These are phyloP conservation scores for Phenganax stokvisi DNA, from an alignment of 92 coral and sea anemone species.

Conservation along the genomic window DNA sequence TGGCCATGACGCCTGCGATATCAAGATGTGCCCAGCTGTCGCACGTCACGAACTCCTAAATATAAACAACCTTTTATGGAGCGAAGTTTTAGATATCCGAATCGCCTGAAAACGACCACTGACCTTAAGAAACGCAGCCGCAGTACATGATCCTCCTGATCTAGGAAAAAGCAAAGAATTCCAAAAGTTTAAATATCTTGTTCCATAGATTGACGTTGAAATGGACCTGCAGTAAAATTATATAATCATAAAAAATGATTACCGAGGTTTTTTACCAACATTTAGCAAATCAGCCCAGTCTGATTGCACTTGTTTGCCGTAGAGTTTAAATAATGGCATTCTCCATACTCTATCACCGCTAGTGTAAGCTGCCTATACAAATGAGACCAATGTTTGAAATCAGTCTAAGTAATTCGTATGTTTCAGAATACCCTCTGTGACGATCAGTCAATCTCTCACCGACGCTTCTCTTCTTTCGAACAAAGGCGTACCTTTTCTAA, in stretches of 20 bases:
- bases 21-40: slow-evolving; percentile 94
- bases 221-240: too few species aligned
- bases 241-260: background rate
- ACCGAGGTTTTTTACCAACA: slow-evolving; percentile 81
- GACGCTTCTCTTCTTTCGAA: background rate
- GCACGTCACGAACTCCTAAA: slow-evolving; percentile 75
- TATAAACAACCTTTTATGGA: background rate
- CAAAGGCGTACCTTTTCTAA: slow-evolving; percentile 57
- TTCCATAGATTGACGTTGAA: too few species aligned
- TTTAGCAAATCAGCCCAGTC: slow-evolving; percentile 87
- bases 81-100: background rate
- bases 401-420: background rate
- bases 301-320: slow-evolving; percentile 72
- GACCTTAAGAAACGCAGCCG: slow-evolving; percentile 92
- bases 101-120: background rate
- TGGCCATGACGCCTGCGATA: slow-evolving; percentile 88
- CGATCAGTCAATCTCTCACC: too few species aligned
- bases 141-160: slow-evolving; percentile 91
- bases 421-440: too few species aligned
- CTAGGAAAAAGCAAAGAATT: slow-evolving; percentile 38
- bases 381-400: background rate
- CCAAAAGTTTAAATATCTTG: background rate
- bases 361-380: slow-evolving; percentile 68
- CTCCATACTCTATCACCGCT: slow-evolving; percentile 95
- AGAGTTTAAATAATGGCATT: slow-evolving; percentile 85